These are phyloP conservation scores for Centropyge bicolor DNA, from an alignment of 2,797 vertebrate species.

Conservation along the genomic window DNA sequence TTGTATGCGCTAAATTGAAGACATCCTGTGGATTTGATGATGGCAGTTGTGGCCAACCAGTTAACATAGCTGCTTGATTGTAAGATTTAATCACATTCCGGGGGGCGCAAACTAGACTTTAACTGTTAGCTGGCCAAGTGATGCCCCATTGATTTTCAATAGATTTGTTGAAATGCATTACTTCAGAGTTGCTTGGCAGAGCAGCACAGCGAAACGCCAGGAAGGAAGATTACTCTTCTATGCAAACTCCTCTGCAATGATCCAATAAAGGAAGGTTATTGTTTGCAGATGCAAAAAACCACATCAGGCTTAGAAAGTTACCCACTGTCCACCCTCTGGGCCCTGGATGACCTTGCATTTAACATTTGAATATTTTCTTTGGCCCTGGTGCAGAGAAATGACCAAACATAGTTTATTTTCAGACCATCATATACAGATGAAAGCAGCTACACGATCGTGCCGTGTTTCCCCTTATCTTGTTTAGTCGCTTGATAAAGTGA, in stretches of 20 bases:
- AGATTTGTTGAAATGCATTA: constrained; percentile 61
- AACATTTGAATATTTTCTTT: constrained; percentile 68
- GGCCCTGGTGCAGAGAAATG: constrained; percentile 40
- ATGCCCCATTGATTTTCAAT: constrained; percentile 66
- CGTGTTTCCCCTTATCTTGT: constrained; percentile 50
- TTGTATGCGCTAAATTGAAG: constrained; percentile 69
- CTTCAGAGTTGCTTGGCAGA: constrained; percentile 62
- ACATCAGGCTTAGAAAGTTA: constrained; percentile 51
- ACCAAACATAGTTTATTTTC: constrained; percentile 57
- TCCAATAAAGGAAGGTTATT: constrained; percentile 67
- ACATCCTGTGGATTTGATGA: constrained; percentile 75
- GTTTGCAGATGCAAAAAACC: constrained; percentile 71
- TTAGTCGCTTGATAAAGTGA: constrained; percentile 61
- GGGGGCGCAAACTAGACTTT: constrained; percentile 31
- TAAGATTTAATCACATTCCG: constrained; percentile 65
- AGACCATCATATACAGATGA: constrained; percentile 25
- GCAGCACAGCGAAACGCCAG: constrained; percentile 42
- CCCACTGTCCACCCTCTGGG: constrained; percentile 42
- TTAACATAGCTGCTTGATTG: constrained; percentile 59
- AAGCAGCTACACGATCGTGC: constrained; percentile 32
- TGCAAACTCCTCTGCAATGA: constrained; percentile 56
- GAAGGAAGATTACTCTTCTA: constrained; percentile 62
- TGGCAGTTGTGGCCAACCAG: constrained; percentile 47
- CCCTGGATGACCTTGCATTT: constrained; percentile 66
- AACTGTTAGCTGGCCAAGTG: constrained; percentile 50